Evolutionary conservation across 2,797 vertebrate genomes (phyloP).

Genomic region (Syngnathus acus): DNA sequence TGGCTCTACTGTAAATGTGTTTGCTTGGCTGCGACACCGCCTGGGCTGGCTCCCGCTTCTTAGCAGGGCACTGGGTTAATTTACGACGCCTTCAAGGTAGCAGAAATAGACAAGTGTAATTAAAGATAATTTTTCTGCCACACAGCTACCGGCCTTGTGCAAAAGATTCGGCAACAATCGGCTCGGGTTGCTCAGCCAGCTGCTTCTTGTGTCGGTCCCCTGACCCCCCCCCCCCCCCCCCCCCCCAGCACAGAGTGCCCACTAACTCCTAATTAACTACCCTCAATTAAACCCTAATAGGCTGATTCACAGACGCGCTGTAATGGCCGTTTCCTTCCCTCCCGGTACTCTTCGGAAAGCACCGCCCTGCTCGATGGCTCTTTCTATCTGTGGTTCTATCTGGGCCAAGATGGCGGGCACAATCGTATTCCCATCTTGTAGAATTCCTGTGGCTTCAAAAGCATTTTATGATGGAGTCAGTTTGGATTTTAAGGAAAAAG

Average conservation of each 20-base stretch:
- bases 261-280: conserved; percentile 68
- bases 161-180: conserved; percentile 58
- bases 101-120: conserved; percentile 59
- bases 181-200: conserved; percentile 58
- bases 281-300: conserved; percentile 75
- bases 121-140: conserved; percentile 62
- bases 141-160: conserved; percentile 58
- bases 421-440: conserved; percentile 21
- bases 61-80: conserved; percentile 33
- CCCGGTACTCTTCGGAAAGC: conserved; percentile 58
- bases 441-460: conserved; percentile 12
- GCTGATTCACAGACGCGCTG: conserved; percentile 71
- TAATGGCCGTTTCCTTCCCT: conserved; percentile 71
- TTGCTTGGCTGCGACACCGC: conserved; percentile 31
- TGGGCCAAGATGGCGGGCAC: conserved; percentile 9
- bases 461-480: conserved; percentile 8
- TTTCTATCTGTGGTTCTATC: conserved; percentile 5
- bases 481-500: background rate
- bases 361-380: conserved; percentile 36
- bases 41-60: conserved; percentile 22
- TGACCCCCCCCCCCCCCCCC: conserved; percentile 47
- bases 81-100: conserved; percentile 35
- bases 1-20: conserved; percentile 49
- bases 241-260: conserved; percentile 45
- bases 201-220: conserved; percentile 50